Evolutionary conservation across 2,113 vertebrate genomes (phyloP).

Genomic region (Mesitornis unicolor): DNA sequence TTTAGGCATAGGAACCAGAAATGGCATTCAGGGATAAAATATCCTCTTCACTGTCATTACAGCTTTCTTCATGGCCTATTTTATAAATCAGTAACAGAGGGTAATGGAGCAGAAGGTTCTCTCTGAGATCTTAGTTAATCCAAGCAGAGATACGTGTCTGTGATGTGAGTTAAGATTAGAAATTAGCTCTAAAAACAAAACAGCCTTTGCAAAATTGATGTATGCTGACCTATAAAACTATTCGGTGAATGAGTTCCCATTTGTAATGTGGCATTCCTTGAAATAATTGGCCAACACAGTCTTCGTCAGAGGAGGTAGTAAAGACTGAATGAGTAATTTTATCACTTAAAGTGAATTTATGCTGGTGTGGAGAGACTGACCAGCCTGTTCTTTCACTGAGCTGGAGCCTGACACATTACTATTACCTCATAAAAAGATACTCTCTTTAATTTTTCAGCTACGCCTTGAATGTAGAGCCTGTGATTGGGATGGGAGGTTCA

Average conservation of each 20-base stretch:
- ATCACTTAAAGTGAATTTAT: neutral
- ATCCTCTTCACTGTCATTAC: neutral
- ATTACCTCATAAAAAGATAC: neutral
- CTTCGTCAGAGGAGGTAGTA: neutral
- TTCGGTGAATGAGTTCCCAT: neutral
- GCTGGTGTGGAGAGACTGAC: neutral
- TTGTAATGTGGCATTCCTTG: conserved; percentile 2
- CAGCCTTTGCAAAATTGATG: conserved; percentile 17
- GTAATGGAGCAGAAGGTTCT: conserved; percentile 44
- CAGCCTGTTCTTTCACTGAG: neutral
- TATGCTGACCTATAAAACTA: neutral
- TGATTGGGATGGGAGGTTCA: neutral
- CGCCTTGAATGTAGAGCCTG: neutral
- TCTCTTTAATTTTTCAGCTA: neutral
- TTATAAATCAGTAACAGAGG: conserved; percentile 19
- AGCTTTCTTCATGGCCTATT: conserved; percentile 5
- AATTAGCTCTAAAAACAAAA: conserved; percentile 23
- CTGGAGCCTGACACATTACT: neutral
- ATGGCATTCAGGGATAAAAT: neutral
- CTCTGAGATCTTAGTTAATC: conserved; percentile 37
- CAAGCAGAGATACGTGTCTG: conserved; percentile 3
- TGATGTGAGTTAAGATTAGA: conserved; percentile 31
- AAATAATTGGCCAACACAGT: neutral
- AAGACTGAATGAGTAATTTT: conserved; percentile 26
- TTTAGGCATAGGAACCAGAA: neutral